Base-by-base conservation (phyloP, 2,113 vertebrate genomes). In the Odocoileus virginianus region DNA sequence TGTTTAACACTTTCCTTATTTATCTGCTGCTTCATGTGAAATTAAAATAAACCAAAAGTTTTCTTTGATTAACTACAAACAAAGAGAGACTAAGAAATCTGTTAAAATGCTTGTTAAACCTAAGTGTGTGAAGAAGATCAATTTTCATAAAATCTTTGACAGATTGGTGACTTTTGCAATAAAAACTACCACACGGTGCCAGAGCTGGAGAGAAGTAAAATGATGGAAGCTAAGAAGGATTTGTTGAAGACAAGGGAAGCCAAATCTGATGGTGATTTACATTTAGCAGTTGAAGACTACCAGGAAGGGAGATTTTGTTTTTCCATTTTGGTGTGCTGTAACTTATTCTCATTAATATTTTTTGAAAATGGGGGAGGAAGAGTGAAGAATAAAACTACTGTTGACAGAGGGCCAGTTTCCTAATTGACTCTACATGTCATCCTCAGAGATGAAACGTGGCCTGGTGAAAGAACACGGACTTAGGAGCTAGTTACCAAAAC, bases 21-120 rank as follows among this genome's bases (percentile, higher is more conserved):
- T 87, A 50, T 79, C 55, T 43, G 30, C 43, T 78, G 71, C 23
- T 89, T 83, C 76, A 50, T 40, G 40, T 67, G 84, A 64, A 91
- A 94, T 92, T 50, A 89, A 93, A 95, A 89, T 94, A 89, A 91
- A 55, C 57, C 83, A 60, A 36, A 95, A 90, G 40, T 57, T 14
- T 93, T 91, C 74, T 92, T 45, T 91, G 58, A 86, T 74, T 82
- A 92, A 82, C 78, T 76, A 57, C n/a, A 71, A 95, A 71, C 55
- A 33, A 84, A 79, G 43, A 95, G 27, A 88, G 45, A 94, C 25
- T 54, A 52, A 92, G 54, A 89, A 91, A 74, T 92, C 28, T 87
- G 28, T 88, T 88, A 52, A 96, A 85, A 60, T 94, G 55, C 21
- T 54, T 91, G 19, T 84, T 91, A 93, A 88, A 88, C 8, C 21